Conservation (phyloP, 2,797 vertebrate species). For the Diplodus sargus region DNA sequence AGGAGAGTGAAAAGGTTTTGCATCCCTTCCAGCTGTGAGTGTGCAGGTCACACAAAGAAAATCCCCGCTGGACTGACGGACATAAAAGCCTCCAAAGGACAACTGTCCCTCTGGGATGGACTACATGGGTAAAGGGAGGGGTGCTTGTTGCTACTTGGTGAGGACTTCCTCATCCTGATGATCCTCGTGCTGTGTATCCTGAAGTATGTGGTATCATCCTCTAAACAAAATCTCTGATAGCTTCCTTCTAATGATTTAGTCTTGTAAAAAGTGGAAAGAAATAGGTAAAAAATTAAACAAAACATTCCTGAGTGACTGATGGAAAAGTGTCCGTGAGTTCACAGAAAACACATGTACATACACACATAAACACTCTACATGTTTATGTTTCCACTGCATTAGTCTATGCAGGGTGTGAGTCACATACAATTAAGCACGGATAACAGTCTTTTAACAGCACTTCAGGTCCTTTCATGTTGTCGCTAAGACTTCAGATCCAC, state of each 20-base stretch:
- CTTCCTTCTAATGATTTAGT: not conserved
- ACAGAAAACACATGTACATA: slow-evolving; percentile 14
- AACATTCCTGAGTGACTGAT: slow-evolving; percentile 29
- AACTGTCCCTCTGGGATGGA: slow-evolving; percentile 47
- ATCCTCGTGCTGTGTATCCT: not conserved
- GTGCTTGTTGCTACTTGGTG: slow-evolving; percentile 34
- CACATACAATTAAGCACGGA: slow-evolving; percentile 39
- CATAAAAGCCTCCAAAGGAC: slow-evolving; percentile 62
- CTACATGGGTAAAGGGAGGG: slow-evolving; percentile 31
- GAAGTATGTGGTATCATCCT: slow-evolving; percentile 27
- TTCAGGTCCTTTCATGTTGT: slow-evolving; percentile 46
- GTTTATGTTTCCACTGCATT: slow-evolving; percentile 56
- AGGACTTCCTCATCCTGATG: slow-evolving; percentile 37
- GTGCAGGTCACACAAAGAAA: slow-evolving; percentile 66
- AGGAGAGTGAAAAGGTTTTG: slow-evolving; percentile 64
- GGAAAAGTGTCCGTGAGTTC: slow-evolving; percentile 20
- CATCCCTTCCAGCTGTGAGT: slow-evolving; percentile 72
- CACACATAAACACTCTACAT: slow-evolving; percentile 28
- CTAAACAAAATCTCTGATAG: slow-evolving; percentile 48
- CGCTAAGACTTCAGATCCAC: slow-evolving; percentile 50
- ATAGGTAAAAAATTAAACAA: not conserved
- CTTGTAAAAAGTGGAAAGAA: slow-evolving; percentile 14
- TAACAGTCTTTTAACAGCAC: slow-evolving; percentile 51
- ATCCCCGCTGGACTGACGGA: slow-evolving; percentile 31
- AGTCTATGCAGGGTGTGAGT: slow-evolving; percentile 42